These are phyloP conservation scores for Cyprichromis sp. DNA, from an alignment of 2,113 vertebrate genomes.

Conservation along the genomic window DNA sequence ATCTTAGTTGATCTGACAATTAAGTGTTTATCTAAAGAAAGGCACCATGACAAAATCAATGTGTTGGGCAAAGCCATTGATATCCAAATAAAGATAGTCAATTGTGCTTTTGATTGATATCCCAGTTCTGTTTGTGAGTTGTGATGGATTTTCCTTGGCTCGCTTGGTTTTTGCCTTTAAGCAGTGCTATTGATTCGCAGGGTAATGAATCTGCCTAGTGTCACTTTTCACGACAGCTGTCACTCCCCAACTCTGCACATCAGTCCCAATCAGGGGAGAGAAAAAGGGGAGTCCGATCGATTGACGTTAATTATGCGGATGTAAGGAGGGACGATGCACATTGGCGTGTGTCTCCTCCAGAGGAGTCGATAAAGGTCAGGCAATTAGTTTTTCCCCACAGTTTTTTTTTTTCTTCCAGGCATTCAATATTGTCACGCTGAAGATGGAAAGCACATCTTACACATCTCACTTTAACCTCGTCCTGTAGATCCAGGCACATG, in stretches of 20 bases:
- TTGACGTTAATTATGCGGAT: slow-evolving; percentile 71
- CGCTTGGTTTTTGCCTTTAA: neutral
- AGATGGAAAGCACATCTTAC: slow-evolving; percentile 22
- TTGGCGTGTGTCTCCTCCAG: slow-evolving; percentile 55
- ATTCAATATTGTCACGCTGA: slow-evolving; percentile 50
- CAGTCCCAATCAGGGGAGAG: slow-evolving; percentile 39
- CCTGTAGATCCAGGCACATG: neutral
- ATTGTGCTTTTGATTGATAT: slow-evolving; percentile 39
- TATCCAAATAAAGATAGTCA: slow-evolving; percentile 44
- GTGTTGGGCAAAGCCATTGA: slow-evolving; percentile 24
- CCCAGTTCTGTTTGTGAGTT: neutral
- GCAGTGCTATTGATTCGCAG: slow-evolving; percentile 16
- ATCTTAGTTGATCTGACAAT: neutral
- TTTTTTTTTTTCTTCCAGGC: neutral
- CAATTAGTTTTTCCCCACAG: slow-evolving; percentile 53
- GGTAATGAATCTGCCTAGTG: slow-evolving; percentile 54
- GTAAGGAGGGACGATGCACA: slow-evolving; percentile 57
- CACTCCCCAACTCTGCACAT: slow-evolving; percentile 45
- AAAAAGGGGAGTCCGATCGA: slow-evolving; percentile 62
- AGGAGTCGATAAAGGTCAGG: slow-evolving; percentile 73
- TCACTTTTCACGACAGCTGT: slow-evolving; percentile 60
- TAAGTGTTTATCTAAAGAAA: neutral
- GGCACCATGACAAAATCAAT: slow-evolving; percentile 34
- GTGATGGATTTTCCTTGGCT: slow-evolving; percentile 13
- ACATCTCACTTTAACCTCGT: neutral